Evolutionary conservation across 1,140 invertebrate genomes (phyloP).

Genomic region (Bombus affinis): DNA sequence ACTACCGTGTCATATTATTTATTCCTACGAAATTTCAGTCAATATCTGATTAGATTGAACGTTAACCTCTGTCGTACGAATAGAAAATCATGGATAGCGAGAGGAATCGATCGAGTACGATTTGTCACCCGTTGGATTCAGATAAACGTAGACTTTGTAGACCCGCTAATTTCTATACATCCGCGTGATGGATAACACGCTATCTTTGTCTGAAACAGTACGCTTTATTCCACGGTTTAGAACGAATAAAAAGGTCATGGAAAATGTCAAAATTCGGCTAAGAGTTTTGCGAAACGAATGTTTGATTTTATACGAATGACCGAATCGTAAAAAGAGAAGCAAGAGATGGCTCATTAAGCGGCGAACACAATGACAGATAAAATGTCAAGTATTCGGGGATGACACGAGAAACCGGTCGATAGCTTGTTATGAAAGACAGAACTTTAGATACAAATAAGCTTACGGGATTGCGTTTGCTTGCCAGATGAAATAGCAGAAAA

Average conservation of each 20-base stretch:
- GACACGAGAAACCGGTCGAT: constrained; percentile 47
- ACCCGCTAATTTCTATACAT: not conserved
- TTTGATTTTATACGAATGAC: not conserved
- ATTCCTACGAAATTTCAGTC: not conserved
- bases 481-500: not conserved
- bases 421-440: constrained; percentile 25
- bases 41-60: not conserved
- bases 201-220: not conserved
- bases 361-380: constrained; percentile 10
- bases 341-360: not conserved
- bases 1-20: not conserved
- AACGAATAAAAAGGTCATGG: too few relatives aligned
- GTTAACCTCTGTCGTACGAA: not conserved
- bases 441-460: constrained; percentile 26
- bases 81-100: not conserved
- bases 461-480: not conserved
- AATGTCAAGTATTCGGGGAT: constrained; percentile 30
- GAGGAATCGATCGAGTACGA: not conserved
- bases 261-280: not conserved
- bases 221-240: not conserved
- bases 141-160: not conserved
- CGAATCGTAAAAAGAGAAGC: not conserved
- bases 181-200: not conserved
- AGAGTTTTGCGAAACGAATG: not conserved
- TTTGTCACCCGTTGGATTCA: not conserved